Evolutionary conservation across 2,797 vertebrate species (phyloP).

Genomic region (Carapus acus): DNA sequence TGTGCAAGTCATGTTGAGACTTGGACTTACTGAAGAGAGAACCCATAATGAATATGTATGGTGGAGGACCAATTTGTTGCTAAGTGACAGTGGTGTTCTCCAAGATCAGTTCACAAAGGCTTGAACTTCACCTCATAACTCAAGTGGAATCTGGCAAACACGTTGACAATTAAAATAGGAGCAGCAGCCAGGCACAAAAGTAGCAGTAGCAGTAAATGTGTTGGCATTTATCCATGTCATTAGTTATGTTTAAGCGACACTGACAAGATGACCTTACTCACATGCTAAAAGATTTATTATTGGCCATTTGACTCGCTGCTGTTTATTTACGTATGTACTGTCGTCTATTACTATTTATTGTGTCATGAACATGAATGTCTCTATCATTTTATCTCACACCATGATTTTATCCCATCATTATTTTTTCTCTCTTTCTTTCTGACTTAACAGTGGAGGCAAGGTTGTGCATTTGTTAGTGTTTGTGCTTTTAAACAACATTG

Average conservation of each 20-base stretch:
- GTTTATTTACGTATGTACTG: no score
- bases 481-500: not conserved
- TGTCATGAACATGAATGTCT: no score
- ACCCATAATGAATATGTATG: conserved; percentile 39
- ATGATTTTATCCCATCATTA: no score
- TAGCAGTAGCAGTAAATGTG: conserved; percentile 5
- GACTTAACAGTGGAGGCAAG: no score
- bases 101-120: conserved; percentile 26
- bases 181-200: conserved; percentile 15
- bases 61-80: conserved; percentile 57
- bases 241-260: not conserved
- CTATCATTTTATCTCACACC: no score
- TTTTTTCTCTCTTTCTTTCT: no score
- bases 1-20: not conserved
- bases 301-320: no score
- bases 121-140: conserved; percentile 38
- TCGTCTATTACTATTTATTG: no score
- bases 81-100: conserved; percentile 56
- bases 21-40: conserved; percentile 28
- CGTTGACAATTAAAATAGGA: conserved; percentile 21
- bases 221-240: conserved; percentile 8
- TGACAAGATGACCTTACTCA: not conserved
- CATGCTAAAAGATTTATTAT: not conserved
- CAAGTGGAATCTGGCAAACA: conserved; percentile 22
- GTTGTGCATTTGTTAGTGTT: no score